A percentile compares a stretch with the other conserved stretches of the same genome.
phyloP scores from a whole-genome alignment of 2,888 invertebrate genomes.

The Scaptomyza flava region DNA sequence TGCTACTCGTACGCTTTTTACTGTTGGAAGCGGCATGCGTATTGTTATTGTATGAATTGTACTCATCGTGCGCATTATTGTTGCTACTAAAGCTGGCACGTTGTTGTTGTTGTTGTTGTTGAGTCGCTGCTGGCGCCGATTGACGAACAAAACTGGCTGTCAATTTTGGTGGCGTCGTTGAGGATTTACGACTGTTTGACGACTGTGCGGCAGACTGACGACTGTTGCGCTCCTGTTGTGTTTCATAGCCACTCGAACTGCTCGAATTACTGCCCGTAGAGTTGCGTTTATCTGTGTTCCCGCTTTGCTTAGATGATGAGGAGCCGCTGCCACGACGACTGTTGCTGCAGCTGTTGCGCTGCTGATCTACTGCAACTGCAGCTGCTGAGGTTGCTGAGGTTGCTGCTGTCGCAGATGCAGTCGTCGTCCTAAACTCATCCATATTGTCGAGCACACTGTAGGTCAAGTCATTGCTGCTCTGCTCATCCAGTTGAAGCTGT shows the following conservation, averaged over 20 bases:
- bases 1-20: conserved; percentile 67
- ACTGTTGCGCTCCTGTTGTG: conserved; percentile 57
- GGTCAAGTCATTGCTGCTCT: conserved; percentile 78
- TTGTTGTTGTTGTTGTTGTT: conserved; percentile 33
- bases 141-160: conserved; percentile 62
- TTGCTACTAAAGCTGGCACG: conserved; percentile 45
- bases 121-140: conserved; percentile 32
- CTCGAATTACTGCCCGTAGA: conserved; percentile 71
- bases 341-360: conserved; percentile 37
- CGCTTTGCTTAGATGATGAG: conserved; percentile 47
- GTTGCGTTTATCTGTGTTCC: conserved; percentile 68
- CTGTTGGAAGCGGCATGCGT: conserved; percentile 68
- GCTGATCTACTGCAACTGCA: conserved; percentile 29
- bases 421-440: conserved; percentile 79
- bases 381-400: conserved; percentile 31
- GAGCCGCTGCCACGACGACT: conserved; percentile 50
- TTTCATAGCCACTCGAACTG: conserved; percentile 65
- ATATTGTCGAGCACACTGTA: conserved; percentile 82
- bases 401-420: conserved; percentile 44
- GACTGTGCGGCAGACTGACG: conserved; percentile 39
- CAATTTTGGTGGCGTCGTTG: conserved; percentile 69
- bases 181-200: conserved; percentile 51
- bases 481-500: conserved; percentile 58
- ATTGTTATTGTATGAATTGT: conserved; percentile 62
- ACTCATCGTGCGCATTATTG: conserved; percentile 61